These are phyloP conservation scores for Alosa alosa DNA, from an alignment of 2,113 vertebrate genomes.

Conservation along the genomic window DNA sequence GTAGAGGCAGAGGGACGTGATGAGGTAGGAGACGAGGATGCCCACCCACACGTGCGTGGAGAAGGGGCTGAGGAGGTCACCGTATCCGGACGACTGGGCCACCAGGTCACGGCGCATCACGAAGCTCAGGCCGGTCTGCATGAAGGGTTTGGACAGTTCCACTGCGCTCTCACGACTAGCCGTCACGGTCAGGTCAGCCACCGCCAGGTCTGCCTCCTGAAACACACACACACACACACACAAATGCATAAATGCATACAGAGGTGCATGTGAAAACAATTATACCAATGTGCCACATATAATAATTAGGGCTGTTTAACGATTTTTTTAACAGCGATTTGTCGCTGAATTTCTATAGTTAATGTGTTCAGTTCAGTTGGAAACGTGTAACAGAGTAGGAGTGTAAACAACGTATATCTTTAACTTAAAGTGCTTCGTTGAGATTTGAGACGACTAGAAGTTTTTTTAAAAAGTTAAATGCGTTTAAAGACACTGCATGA, in stretches of 20 bases:
- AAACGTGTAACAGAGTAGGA: too few relatives aligned
- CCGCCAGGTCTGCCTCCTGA: slow-evolving; percentile 83
- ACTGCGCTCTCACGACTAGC: slow-evolving; percentile 72
- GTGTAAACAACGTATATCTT: too few relatives aligned
- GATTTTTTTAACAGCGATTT: too few relatives aligned
- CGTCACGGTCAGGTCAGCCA: slow-evolving; percentile 80
- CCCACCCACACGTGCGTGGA: slow-evolving; percentile 82
- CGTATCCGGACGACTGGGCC: slow-evolving; percentile 61
- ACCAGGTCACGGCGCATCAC: slow-evolving; percentile 68
- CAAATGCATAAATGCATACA: not conserved
- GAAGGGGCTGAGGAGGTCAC: slow-evolving; percentile 82
- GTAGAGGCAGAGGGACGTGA: slow-evolving; percentile 80
- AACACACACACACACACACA: not conserved
- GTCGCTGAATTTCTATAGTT: too few relatives aligned
- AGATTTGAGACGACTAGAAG: too few relatives aligned
- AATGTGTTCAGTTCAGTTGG: too few relatives aligned
- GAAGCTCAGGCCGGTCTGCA: slow-evolving; percentile 84
- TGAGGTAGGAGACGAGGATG: slow-evolving; percentile 76
- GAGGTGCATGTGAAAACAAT: not conserved
- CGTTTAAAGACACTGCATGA: not conserved
- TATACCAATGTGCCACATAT: not conserved
- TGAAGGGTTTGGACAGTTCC: slow-evolving; percentile 83
- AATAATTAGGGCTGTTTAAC: too few relatives aligned
- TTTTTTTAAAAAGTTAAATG: too few relatives aligned
- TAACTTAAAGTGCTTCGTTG: too few relatives aligned